phyloP scores from a whole-genome alignment of 2,888 invertebrate species.

The Drosophila koepferae region DNA sequence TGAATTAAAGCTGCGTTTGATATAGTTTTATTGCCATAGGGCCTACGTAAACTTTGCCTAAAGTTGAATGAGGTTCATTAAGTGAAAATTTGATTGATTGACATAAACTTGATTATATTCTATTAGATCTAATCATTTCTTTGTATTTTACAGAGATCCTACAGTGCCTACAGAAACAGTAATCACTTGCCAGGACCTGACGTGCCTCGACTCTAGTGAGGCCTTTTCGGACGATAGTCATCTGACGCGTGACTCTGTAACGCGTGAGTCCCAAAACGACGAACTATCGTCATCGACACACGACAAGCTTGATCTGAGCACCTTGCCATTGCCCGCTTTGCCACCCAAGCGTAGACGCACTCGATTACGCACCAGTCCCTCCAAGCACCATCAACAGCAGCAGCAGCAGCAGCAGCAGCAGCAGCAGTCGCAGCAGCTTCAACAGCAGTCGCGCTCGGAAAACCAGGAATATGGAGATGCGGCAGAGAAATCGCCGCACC shows the following conservation, averaged over 20 bases:
- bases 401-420: conserved; percentile 56
- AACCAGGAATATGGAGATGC: conserved; percentile 39
- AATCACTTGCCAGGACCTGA: conserved; percentile 76
- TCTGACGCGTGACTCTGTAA: conserved; percentile 81
- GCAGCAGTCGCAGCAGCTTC: conserved; percentile 50
- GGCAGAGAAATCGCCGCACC: conserved; percentile 25
- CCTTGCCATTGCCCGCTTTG: conserved; percentile 83
- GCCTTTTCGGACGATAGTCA: conserved; percentile 84
- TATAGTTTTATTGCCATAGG: not conserved
- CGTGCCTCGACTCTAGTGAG: conserved; percentile 83
- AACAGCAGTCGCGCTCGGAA: conserved; percentile 30
- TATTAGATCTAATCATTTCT: not conserved
- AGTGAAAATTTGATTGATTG: not conserved
- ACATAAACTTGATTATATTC: not conserved
- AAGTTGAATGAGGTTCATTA: not conserved
- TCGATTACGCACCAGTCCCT: conserved; percentile 78
- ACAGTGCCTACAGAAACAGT: conserved; percentile 8
- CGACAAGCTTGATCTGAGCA: conserved; percentile 84
- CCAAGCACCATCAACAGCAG: conserved; percentile 64
- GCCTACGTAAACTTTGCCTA: not conserved
- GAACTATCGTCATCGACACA: conserved; percentile 82
- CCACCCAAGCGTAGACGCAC: conserved; percentile 84
- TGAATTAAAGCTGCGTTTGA: not conserved
- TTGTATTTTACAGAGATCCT: conserved; percentile 22
- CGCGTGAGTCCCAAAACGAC: conserved; percentile 83